Conservation (phyloP, 1,140 invertebrate genomes). For the Listronotus bonariensis region DNA sequence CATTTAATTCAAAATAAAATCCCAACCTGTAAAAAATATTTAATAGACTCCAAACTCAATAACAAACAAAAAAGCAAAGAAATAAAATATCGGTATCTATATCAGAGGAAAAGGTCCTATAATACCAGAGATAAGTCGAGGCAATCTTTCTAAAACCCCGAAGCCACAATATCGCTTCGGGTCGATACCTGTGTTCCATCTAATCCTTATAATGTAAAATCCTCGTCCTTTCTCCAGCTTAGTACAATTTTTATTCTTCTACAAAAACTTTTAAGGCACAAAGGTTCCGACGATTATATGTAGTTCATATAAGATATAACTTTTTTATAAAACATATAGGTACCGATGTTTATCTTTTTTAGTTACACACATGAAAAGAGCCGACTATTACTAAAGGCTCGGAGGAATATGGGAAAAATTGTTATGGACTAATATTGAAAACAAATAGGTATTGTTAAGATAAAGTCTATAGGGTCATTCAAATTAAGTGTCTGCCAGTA, state of each 20-base stretch:
- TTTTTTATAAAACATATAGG: constrained; percentile 36
- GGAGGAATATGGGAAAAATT: constrained; percentile 1
- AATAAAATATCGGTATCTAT: constrained; percentile 39
- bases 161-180: constrained; percentile 49
- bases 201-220: constrained; percentile 52
- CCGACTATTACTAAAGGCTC: constrained; percentile 6
- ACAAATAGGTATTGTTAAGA: not conserved
- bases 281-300: constrained; percentile 48
- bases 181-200: constrained; percentile 48
- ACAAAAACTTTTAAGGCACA: constrained; percentile 44
- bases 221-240: constrained; percentile 48
- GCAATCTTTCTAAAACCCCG: constrained; percentile 49
- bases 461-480: too few relatives aligned
- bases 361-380: constrained; percentile 18
- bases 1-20: not conserved
- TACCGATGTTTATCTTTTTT: constrained; percentile 30
- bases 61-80: constrained; percentile 18
- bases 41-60: constrained; percentile 1
- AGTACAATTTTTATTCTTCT: constrained; percentile 49
- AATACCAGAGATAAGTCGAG: constrained; percentile 49
- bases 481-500: too few relatives aligned
- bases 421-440: too few relatives aligned
- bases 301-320: constrained; percentile 39
- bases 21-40: constrained; percentile 4
- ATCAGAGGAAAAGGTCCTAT: constrained; percentile 39